Evolutionary conservation across 2,888 invertebrate species (phyloP).

Genomic region (Conomelus anceps): DNA sequence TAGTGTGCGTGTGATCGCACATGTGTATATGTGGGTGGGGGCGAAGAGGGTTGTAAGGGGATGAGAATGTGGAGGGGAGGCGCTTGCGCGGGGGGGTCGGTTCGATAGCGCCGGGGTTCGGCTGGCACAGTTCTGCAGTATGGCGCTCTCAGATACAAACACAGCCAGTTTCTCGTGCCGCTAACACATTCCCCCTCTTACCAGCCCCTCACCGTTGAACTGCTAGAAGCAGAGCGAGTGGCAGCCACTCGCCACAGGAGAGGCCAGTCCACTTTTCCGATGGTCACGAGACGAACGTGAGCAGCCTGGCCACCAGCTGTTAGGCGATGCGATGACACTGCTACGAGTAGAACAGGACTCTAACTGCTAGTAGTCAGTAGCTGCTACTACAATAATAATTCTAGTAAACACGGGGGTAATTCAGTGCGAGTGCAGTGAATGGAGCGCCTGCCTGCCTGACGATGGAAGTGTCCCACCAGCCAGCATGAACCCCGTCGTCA

Average conservation of each 20-base stretch:
- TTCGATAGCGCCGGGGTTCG: conserved; percentile 1
- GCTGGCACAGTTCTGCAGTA: conserved; percentile 8
- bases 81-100: conserved; percentile 5
- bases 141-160: conserved; percentile 3
- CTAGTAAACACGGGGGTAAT: background rate
- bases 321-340: background rate
- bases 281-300: background rate
- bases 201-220: background rate
- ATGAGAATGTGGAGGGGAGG: background rate
- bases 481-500: conserved; percentile 24
- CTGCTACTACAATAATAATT: background rate
- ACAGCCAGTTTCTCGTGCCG: background rate
- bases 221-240: background rate
- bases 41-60: no score
- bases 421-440: background rate
- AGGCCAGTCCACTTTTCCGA: background rate
- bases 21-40: background rate
- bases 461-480: background rate
- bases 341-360: no score
- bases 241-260: background rate
- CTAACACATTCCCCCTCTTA: background rate
- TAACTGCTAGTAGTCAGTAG: background rate
- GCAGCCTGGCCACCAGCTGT: background rate
- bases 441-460: conserved; percentile 3
- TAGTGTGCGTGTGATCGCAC: background rate